Conservation (phyloP, 2,888 invertebrate genomes). For the Sesamia inferens region DNA sequence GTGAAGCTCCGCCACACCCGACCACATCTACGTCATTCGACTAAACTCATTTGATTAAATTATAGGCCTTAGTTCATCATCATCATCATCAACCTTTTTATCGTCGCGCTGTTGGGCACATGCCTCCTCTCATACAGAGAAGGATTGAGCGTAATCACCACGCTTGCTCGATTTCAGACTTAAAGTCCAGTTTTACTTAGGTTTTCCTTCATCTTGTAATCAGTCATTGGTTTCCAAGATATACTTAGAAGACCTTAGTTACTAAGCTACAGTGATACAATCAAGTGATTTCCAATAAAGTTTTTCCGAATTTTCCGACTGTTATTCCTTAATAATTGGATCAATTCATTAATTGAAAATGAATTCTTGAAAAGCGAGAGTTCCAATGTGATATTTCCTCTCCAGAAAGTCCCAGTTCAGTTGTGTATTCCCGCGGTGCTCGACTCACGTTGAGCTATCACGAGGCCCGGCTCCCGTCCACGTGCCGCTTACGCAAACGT, state of each 20-base stretch:
- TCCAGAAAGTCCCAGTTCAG: slow-evolving; percentile 46
- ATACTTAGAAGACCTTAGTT: neutral
- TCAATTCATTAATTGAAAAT: slow-evolving; percentile 31
- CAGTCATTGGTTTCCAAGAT: too few species aligned
- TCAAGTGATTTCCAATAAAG: neutral
- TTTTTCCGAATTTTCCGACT: slow-evolving; percentile 1
- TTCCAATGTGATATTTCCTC: slow-evolving; percentile 53
- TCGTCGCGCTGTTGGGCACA: neutral
- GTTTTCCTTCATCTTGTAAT: too few species aligned
- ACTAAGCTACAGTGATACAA: neutral
- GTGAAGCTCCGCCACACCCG: too few species aligned
- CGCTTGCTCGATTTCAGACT: too few species aligned
- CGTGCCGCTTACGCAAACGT: slow-evolving; percentile 76
- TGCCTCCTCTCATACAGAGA: neutral
- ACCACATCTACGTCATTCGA: too few species aligned
- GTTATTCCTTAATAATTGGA: slow-evolving; percentile 29
- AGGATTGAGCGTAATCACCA: too few species aligned
- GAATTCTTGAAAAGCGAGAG: slow-evolving; percentile 38
- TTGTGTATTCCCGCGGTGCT: slow-evolving; percentile 52
- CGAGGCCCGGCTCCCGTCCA: slow-evolving; percentile 72
- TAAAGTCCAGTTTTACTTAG: too few species aligned
- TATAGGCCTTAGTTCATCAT: too few species aligned
- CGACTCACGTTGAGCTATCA: slow-evolving; percentile 79
- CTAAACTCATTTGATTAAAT: too few species aligned
- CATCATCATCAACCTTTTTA: too few species aligned